Conservation (phyloP, 2,113 vertebrate species). For the Sitta europaea region DNA sequence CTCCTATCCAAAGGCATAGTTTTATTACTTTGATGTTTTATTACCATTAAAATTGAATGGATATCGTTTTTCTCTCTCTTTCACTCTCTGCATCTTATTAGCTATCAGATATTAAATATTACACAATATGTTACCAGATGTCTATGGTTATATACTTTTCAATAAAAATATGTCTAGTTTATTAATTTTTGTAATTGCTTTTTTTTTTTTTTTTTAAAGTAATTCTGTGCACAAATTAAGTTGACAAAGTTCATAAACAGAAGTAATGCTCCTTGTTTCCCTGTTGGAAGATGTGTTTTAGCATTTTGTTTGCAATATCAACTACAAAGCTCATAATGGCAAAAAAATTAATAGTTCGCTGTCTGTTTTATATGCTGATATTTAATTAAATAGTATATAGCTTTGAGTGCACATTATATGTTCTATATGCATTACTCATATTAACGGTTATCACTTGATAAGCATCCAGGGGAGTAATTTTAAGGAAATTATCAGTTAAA, state of each 20-base stretch:
- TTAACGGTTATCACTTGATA: not conserved
- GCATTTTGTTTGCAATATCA: conserved; percentile 1
- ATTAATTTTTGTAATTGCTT: not conserved
- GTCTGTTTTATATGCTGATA: not conserved
- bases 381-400: conserved; percentile 41
- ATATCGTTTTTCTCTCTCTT: not conserved
- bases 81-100: not conserved
- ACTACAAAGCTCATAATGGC: not conserved
- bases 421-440: not conserved
- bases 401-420: not conserved
- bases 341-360: conserved; percentile 16
- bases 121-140: not conserved
- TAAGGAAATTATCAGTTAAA: not conserved
- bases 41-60: not conserved
- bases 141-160: not conserved
- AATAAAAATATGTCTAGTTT: not conserved
- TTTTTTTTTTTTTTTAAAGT: not conserved
- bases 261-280: not conserved
- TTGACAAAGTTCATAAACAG: not conserved
- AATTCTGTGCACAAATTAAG: conserved; percentile 7
- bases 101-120: not conserved
- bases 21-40: not conserved
- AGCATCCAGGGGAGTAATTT: not conserved
- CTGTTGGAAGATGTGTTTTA: not conserved
- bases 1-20: not conserved